These are phyloP conservation scores for Stigmatopora argus DNA, from an alignment of 2,113 vertebrate genomes.

Conservation along the genomic window DNA sequence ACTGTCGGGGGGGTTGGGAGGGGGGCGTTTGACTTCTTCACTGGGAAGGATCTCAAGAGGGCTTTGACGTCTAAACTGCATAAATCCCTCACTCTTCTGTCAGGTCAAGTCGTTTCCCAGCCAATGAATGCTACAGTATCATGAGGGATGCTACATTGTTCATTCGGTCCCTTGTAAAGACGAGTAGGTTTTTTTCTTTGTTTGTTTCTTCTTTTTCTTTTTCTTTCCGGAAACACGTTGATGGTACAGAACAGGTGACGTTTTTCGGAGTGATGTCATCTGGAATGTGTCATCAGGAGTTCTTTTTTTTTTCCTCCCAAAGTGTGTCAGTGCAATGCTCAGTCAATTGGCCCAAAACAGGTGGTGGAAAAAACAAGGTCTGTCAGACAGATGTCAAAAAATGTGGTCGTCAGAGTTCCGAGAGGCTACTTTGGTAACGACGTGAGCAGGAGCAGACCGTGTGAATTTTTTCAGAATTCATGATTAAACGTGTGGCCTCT, in stretches of 20 bases:
- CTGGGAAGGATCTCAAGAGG: constrained; percentile 47
- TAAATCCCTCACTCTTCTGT: constrained; percentile 59
- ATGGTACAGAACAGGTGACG: constrained; percentile 19
- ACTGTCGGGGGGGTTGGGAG: constrained; percentile 3
- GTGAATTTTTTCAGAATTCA: constrained; percentile 46
- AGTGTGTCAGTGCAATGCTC: constrained; percentile 67
- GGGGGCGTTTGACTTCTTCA: constrained; percentile 27
- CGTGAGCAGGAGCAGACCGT: constrained; percentile 65
- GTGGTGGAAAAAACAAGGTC: constrained; percentile 17
- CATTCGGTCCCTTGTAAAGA: constrained; percentile 61
- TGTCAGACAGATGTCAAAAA: constrained; percentile 48
- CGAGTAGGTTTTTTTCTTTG: constrained; percentile 8
- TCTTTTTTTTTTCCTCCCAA: constrained; percentile 44
- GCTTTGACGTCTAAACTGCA: constrained; percentile 65
- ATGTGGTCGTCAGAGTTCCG: constrained; percentile 60
- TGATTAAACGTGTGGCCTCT: constrained; percentile 60
- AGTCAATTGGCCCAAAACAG: constrained; percentile 55
- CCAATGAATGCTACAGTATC: constrained; percentile 78
- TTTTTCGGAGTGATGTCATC: constrained; percentile 50
- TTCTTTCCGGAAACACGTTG: constrained; percentile 23
- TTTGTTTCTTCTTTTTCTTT: background rate
- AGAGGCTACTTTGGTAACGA: constrained; percentile 78
- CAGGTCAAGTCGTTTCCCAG: constrained; percentile 63
- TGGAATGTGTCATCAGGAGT: constrained; percentile 71
- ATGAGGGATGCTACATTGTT: constrained; percentile 78